These are phyloP conservation scores for Lontra canadensis DNA, from an alignment of 2,113 vertebrate species.

Conservation along the genomic window DNA sequence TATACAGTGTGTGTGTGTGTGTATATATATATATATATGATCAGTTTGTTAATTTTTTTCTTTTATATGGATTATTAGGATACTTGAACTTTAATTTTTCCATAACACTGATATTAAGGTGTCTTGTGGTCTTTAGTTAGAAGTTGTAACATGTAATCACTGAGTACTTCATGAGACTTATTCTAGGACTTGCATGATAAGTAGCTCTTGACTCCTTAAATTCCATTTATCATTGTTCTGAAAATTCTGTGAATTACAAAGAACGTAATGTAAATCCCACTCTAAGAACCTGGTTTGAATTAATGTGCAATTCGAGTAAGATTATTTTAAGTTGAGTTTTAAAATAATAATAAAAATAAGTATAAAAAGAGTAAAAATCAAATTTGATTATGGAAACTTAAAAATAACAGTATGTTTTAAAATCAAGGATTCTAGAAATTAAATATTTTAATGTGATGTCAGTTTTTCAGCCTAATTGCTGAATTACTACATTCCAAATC, in stretches of 20 bases:
- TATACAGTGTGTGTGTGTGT: not conserved
- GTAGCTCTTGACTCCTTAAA: not conserved
- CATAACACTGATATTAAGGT: not conserved
- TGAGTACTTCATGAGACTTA: not conserved
- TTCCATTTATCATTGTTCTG: slow-evolving; percentile 28
- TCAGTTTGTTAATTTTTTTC: not conserved
- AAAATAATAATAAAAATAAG: not conserved
- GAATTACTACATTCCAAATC: not conserved
- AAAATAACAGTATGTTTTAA: not conserved
- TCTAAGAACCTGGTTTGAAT: slow-evolving; percentile 26
- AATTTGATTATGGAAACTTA: not conserved
- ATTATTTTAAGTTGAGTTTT: not conserved
- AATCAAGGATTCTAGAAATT: not conserved
- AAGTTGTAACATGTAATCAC: not conserved
- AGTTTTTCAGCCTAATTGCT: not conserved
- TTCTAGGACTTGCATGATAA: not conserved
- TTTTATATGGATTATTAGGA: not conserved
- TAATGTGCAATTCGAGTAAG: not conserved
- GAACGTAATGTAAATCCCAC: not conserved
- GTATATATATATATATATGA: not conserved
- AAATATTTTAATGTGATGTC: not conserved
- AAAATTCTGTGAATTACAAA: slow-evolving; percentile 32
- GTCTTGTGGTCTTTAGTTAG: not conserved
- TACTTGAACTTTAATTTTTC: slow-evolving; percentile 39
- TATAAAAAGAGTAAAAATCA: not conserved